Evolutionary conservation across 2,797 vertebrate species (phyloP).

Genomic region (Pseudochirops corinnae): DNA sequence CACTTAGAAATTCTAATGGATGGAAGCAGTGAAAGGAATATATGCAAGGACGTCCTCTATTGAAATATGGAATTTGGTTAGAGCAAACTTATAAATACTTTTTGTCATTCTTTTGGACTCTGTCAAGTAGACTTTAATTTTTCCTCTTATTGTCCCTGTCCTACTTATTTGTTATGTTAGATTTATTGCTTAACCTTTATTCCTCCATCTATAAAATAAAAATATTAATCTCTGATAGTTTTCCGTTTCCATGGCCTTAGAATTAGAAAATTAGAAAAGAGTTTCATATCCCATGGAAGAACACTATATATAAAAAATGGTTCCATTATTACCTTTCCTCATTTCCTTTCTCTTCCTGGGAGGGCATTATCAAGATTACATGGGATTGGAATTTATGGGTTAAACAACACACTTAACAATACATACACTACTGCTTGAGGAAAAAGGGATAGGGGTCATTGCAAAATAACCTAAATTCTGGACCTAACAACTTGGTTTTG

Average conservation of each 20-base stretch:
- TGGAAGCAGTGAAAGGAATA: not conserved
- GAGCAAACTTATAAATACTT: not conserved
- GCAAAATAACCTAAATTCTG: constrained; percentile 72
- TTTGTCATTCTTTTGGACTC: not conserved
- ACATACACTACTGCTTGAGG: constrained; percentile 73
- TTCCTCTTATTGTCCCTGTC: not conserved
- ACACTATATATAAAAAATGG: constrained; percentile 14
- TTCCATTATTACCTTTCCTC: constrained; percentile 60
- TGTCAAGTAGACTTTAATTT: not conserved
- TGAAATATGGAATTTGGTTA: not conserved
- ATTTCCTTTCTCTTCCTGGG: constrained; percentile 76
- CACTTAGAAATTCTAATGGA: not conserved
- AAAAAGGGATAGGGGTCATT: constrained; percentile 72
- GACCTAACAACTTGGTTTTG: constrained; percentile 69
- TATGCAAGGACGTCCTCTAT: not conserved
- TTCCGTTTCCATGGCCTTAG: not conserved
- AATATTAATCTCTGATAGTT: constrained; percentile 18
- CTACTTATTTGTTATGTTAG: not conserved
- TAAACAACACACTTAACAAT: constrained; percentile 70
- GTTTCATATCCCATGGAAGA: constrained; percentile 17
- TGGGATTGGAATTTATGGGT: constrained; percentile 67
- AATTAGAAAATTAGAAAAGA: constrained; percentile 29
- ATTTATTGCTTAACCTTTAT: not conserved
- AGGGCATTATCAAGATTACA: constrained; percentile 71
- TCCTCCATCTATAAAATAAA: not conserved